Conservation (phyloP, 2,797 vertebrate species). For the Coccyzus lansbergi region DNA sequence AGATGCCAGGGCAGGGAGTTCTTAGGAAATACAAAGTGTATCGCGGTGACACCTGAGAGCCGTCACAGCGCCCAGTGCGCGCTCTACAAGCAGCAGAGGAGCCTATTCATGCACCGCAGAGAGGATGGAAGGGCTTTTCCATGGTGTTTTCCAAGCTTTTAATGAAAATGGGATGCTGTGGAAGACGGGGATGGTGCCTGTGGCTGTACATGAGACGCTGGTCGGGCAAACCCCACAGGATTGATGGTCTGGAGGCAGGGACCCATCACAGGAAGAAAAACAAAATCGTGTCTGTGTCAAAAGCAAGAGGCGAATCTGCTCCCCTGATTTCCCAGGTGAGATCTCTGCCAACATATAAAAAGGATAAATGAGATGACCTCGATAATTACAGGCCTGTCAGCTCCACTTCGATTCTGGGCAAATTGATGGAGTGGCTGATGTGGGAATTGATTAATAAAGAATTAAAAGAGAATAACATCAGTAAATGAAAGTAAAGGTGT, state of each 20-base stretch:
- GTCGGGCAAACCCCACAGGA: neutral
- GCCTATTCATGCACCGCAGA: fast-evolving
- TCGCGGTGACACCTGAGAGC: neutral
- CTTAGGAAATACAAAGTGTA: neutral
- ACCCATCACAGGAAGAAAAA: neutral
- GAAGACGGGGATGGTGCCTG: neutral
- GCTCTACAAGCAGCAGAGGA: neutral
- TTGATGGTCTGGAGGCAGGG: neutral
- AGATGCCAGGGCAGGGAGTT: neutral
- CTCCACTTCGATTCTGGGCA: neutral
- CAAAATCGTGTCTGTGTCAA: neutral
- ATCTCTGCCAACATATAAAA: neutral
- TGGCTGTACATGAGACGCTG: neutral
- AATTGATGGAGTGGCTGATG: conserved; percentile 30
- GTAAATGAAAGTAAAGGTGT: neutral
- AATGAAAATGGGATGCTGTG: neutral
- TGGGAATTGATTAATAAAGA: conserved; percentile 46
- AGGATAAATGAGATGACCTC: conserved; percentile 53
- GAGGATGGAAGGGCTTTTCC: neutral
- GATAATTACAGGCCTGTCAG: conserved; percentile 55
- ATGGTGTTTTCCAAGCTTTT: neutral
- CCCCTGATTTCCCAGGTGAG: conserved; percentile 27
- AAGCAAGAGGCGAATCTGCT: neutral
- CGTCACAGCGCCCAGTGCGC: neutral
- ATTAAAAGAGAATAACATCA: conserved; percentile 40